phyloP scores from a whole-genome alignment of 2,113 vertebrate species.

The Cephalopterus ornatus region DNA sequence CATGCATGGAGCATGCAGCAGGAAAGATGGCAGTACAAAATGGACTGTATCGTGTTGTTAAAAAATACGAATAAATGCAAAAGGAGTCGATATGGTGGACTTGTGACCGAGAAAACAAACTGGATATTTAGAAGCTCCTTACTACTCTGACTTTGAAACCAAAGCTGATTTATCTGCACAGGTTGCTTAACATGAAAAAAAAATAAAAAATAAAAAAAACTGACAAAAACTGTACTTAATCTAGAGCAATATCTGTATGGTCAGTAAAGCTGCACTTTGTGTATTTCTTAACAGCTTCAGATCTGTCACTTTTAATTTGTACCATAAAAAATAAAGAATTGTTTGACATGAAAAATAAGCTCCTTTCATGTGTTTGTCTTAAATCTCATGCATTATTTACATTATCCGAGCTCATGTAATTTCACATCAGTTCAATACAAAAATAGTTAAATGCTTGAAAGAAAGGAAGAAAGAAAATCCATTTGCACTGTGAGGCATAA shows the following conservation, averaged over 20 bases:
- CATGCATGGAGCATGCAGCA: constrained; percentile 60
- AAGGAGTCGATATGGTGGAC: constrained; percentile 73
- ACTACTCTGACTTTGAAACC: constrained; percentile 93
- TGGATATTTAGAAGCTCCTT: constrained; percentile 82
- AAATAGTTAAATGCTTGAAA: constrained; percentile 10
- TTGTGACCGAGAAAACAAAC: constrained; percentile 81
- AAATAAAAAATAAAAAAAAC: constrained; percentile 48
- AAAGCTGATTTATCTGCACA: constrained; percentile 97
- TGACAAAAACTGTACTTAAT: constrained; percentile 89
- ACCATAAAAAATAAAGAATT: constrained; percentile 99
- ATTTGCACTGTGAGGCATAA: neutral
- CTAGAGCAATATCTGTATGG: constrained; percentile 99
- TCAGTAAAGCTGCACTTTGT: constrained; percentile 99
- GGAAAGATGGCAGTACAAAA: constrained; percentile 69
- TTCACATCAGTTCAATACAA: constrained; percentile 50
- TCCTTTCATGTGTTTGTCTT: constrained; percentile 64
- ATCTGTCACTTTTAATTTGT: constrained; percentile 99
- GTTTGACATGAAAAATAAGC: constrained; percentile 91
- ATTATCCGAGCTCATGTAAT: constrained; percentile 32
- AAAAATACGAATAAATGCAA: constrained; percentile 11
- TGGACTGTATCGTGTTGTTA: constrained; percentile 52
- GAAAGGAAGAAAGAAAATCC: neutral
- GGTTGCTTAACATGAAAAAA: constrained; percentile 87
- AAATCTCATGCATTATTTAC: constrained; percentile 63
- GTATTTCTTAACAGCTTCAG: constrained; percentile 97